These are phyloP conservation scores for Porites divaricata DNA, from an alignment of 92 coral and sea anemone genomes.

Conservation along the genomic window DNA sequence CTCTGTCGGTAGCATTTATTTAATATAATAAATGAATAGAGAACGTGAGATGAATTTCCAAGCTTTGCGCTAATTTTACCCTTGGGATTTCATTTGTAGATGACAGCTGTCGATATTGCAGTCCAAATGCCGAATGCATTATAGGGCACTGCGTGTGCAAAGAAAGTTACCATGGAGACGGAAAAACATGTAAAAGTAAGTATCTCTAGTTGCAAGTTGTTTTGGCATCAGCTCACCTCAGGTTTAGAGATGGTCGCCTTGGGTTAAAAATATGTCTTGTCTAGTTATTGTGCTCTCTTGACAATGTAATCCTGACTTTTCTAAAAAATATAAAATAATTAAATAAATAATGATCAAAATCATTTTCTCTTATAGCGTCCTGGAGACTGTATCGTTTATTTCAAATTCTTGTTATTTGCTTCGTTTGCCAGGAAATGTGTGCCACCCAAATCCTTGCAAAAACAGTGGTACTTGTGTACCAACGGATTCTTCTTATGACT, in stretches of 20 bases:
- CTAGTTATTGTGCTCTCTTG: not conserved
- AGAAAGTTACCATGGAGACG: conserved; percentile 97
- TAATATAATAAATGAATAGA: too few relatives aligned
- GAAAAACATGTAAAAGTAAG: conserved; percentile 92
- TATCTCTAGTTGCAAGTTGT: not conserved
- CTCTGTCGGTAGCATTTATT: too few relatives aligned
- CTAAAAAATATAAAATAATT: too few relatives aligned
- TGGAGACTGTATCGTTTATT: too few relatives aligned
- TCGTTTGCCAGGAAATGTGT: conserved; percentile 81
- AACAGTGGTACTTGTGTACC: conserved; percentile 91
- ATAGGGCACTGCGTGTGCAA: conserved; percentile 91
- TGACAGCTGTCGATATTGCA: conserved; percentile 89
- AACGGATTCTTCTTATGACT: conserved; percentile 88
- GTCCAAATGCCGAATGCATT: conserved; percentile 87
- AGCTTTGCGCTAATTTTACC: not conserved
- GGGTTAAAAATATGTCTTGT: too few relatives aligned
- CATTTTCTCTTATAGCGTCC: too few relatives aligned
- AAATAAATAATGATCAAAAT: too few relatives aligned
- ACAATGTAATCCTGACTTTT: too few relatives aligned
- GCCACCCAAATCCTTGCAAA: conserved; percentile 98
- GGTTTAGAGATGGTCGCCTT: too few relatives aligned
- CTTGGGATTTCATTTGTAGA: conserved; percentile 50
- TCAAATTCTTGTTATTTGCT: not conserved
- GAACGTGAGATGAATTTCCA: not conserved
- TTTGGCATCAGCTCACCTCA: too few relatives aligned